These are phyloP conservation scores for Dryobotodes eremita DNA, from an alignment of 2,888 invertebrate species.

Conservation along the genomic window DNA sequence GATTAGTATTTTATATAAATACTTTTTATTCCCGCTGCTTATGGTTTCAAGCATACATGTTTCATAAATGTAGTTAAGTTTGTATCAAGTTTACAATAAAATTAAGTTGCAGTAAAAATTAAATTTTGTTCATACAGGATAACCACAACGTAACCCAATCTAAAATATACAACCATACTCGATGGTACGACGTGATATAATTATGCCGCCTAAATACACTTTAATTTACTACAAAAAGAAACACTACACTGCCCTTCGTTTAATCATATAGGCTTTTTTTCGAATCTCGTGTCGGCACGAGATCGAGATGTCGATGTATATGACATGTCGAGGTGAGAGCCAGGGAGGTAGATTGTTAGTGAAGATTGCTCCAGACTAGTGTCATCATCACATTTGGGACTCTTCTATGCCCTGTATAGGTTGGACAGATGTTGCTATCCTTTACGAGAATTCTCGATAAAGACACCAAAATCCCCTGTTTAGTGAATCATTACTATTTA, in stretches of 20 bases:
- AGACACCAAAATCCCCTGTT: not conserved
- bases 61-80: not conserved
- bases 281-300: too few relatives aligned
- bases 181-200: not conserved
- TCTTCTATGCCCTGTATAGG: not conserved
- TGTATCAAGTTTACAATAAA: too few relatives aligned
- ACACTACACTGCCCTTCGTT: too few relatives aligned
- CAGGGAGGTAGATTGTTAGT: too few relatives aligned
- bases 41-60: not conserved
- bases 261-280: not conserved
- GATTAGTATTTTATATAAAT: not conserved
- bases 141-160: not conserved
- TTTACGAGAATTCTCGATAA: not conserved
- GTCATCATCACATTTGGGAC: not conserved
- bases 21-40: not conserved
- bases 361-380: not conserved
- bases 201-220: not conserved
- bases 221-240: not conserved
- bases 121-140: conserved; percentile 18
- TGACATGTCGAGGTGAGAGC: not conserved
- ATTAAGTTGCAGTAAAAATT: not conserved
- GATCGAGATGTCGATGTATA: not conserved
- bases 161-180: not conserved
- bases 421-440: not conserved
- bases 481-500: conserved; percentile 22